These are phyloP conservation scores for Tachycineta bicolor DNA, from an alignment of 2,113 vertebrate species.

Conservation along the genomic window DNA sequence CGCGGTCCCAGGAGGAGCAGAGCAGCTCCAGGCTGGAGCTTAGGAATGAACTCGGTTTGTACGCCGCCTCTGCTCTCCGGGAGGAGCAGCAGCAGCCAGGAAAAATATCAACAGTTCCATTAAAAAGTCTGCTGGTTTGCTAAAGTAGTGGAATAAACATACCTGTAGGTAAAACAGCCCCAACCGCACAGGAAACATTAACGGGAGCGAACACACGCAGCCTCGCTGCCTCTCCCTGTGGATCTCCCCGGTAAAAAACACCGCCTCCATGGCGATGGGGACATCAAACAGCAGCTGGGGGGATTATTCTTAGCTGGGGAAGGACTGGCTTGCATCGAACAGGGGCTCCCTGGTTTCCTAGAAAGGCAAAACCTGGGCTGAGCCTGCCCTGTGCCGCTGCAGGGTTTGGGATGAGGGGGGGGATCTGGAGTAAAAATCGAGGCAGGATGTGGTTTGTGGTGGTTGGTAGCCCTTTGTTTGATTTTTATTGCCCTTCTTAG, in stretches of 20 bases:
- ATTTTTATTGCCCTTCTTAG: neutral
- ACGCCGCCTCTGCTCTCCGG: neutral
- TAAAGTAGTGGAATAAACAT: constrained; percentile 69
- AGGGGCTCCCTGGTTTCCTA: constrained; percentile 7
- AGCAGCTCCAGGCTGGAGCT: constrained; percentile 26
- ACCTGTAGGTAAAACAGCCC: constrained; percentile 60
- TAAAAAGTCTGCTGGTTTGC: constrained; percentile 74
- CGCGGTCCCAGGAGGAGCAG: neutral
- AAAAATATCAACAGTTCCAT: constrained; percentile 77
- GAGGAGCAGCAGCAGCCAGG: constrained; percentile 57
- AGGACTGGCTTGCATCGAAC: neutral
- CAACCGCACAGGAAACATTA: constrained; percentile 71
- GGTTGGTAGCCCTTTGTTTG: neutral
- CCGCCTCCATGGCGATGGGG: constrained; percentile 19
- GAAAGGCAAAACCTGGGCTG: constrained; percentile 38
- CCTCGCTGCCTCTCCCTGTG: neutral
- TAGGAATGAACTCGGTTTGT: constrained; percentile 41
- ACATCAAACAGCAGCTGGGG: constrained; percentile 62
- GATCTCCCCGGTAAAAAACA: constrained; percentile 1
- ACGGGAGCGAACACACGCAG: constrained; percentile 45
- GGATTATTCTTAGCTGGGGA: constrained; percentile 51
- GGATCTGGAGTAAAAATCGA: neutral
- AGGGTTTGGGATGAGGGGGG: rapidly evolving
- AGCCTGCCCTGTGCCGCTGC: neutral
- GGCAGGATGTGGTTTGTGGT: neutral